phyloP scores from a whole-genome alignment of 2,888 invertebrate genomes.

The Augochlorella aurata region DNA sequence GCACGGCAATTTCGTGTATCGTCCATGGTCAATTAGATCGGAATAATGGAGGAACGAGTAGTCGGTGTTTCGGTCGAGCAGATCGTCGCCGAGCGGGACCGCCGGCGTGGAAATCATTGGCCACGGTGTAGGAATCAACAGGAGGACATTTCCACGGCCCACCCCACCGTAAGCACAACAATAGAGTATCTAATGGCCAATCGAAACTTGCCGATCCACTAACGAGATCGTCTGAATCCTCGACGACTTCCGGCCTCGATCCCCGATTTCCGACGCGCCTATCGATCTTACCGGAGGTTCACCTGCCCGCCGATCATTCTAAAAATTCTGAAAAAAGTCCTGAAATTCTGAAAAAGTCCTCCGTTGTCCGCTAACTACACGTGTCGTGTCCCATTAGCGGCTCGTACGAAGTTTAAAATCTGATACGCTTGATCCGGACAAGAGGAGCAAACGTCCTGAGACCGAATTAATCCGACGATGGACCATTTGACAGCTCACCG shows the following conservation, averaged over 20 bases:
- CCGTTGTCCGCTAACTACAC: too few species aligned
- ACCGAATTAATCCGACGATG: conserved; percentile 1
- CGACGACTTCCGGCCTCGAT: conserved; percentile 19
- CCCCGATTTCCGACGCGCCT: neutral
- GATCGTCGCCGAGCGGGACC: conserved; percentile 28
- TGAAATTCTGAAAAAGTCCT: too few species aligned
- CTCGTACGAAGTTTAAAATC: neutral
- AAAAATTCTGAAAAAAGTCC: too few species aligned
- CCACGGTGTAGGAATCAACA: conserved; percentile 55
- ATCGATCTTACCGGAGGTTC: neutral
- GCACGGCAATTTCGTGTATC: conserved; percentile 60
- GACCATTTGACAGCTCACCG: neutral
- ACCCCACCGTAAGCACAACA: conserved; percentile 42
- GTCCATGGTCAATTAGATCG: conserved; percentile 62
- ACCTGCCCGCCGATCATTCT: neutral
- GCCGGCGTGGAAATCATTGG: conserved; percentile 61
- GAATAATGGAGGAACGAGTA: conserved; percentile 60
- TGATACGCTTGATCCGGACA: neutral
- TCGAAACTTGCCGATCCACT: conserved; percentile 56
- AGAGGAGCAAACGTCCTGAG: neutral
- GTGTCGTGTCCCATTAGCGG: neutral
- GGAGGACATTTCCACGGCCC: conserved; percentile 34
- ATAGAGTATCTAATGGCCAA: conserved; percentile 60
- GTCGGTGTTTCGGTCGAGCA: conserved; percentile 52
- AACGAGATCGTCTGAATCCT: conserved; percentile 50